Percentiles rank a stretch among this genome's conserved stretches.
Conservation (phyloP, 2,113 vertebrate genomes). For the Potamarius usumacintae region DNA sequence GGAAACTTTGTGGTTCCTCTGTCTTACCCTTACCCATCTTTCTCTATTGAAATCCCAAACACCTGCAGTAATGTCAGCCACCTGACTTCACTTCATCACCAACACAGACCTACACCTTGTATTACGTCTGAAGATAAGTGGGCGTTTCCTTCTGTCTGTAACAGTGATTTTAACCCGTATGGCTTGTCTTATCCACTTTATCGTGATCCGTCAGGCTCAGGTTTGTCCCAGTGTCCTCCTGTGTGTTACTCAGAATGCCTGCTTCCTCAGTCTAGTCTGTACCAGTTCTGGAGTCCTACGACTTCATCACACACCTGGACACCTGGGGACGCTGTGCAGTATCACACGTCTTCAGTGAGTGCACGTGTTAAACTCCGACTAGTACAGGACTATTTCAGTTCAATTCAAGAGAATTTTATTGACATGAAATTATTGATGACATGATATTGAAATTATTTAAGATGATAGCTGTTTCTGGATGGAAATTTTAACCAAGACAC, state of each 20-base stretch:
- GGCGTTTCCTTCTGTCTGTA: not conserved
- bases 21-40: not conserved
- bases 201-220: slow-evolving; percentile 18
- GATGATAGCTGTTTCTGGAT: not conserved
- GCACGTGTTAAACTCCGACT: not conserved
- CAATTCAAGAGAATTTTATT: not conserved
- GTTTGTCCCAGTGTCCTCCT: slow-evolving; percentile 1
- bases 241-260: slow-evolving; percentile 26
- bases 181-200: slow-evolving; percentile 22
- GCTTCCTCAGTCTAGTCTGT: slow-evolving; percentile 23
- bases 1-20: not conserved
- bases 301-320: slow-evolving; percentile 30
- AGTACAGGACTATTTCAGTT: not conserved
- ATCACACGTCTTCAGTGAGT: slow-evolving; percentile 58
- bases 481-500: not conserved
- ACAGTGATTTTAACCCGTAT: slow-evolving; percentile 2
- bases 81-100: not conserved
- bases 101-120: not conserved
- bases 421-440: not conserved
- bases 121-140: not conserved
- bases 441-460: not conserved
- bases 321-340: slow-evolving; percentile 44
- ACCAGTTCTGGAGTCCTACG: slow-evolving; percentile 24
- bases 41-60: slow-evolving; percentile 1
- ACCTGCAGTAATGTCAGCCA: slow-evolving; percentile 1